These are phyloP conservation scores for Coreoperca whiteheadi DNA, from an alignment of 2,113 vertebrate species.

Conservation along the genomic window DNA sequence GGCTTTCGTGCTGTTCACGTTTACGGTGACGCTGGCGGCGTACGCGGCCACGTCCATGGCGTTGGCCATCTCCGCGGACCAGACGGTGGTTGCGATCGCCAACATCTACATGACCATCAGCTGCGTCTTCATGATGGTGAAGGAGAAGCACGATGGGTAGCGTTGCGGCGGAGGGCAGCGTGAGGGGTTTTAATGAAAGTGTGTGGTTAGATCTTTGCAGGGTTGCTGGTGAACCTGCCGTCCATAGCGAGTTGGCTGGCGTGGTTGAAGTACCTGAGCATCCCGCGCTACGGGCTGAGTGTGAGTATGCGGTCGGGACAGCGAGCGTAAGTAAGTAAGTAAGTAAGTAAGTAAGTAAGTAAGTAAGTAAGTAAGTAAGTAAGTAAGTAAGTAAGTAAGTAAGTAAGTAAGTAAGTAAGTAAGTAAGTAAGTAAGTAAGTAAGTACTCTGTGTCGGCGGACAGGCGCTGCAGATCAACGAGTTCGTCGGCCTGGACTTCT, in stretches of 20 bases:
- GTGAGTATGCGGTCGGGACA: no score
- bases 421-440: no score
- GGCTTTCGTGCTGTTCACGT: constrained; percentile 91
- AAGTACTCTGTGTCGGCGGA: no score
- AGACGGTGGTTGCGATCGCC: constrained; percentile 89
- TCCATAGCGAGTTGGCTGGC: constrained; percentile 86
- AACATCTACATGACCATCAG: constrained; percentile 91
- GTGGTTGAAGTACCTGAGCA: constrained; percentile 93
- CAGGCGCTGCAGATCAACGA: constrained; percentile 91
- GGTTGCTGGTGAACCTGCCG: constrained; percentile 90
- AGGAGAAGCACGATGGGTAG: no score
- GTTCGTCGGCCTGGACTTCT: constrained; percentile 85
- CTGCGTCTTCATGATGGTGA: constrained; percentile 96
- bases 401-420: no score
- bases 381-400: no score
- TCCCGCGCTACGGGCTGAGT: constrained; percentile 88
- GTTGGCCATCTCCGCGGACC: constrained; percentile 91
- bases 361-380: no score
- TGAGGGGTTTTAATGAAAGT: no score
- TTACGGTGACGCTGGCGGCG: constrained; percentile 87
- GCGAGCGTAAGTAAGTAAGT: no score
- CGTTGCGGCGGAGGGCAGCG: no score
- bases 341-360: no score
- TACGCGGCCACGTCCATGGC: constrained; percentile 92
- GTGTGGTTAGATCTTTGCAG: constrained; percentile 94